Conservation (phyloP, 2,113 vertebrate genomes). For the Chaetodon trifascialis region DNA sequence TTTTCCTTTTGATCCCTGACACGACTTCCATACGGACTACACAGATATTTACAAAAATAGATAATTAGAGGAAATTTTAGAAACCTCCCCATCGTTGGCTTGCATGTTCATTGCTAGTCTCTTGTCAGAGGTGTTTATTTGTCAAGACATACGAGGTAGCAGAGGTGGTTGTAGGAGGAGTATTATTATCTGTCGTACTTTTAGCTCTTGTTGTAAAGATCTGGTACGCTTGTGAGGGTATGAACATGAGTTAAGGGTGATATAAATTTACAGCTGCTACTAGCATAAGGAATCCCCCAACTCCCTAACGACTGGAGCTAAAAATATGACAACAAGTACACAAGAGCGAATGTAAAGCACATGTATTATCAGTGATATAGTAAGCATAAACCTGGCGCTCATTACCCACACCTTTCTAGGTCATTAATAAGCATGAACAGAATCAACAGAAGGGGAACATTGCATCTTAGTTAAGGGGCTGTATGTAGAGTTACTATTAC, state of each 20-base stretch:
- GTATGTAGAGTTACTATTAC: neutral
- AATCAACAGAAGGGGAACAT: neutral
- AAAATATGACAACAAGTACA: conserved; percentile 55
- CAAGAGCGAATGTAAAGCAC: conserved; percentile 27
- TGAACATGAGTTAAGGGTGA: conserved; percentile 29
- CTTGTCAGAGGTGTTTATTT: neutral
- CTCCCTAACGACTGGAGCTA: conserved; percentile 59
- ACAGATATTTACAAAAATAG: conserved; percentile 2
- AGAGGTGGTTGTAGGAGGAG: neutral
- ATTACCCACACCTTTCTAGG: conserved; percentile 56
- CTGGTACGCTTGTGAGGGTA: conserved; percentile 9
- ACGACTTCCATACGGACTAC: conserved; percentile 9
- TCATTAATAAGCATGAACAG: conserved; percentile 33
- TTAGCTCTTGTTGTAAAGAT: conserved; percentile 19
- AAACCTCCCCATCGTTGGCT: neutral
- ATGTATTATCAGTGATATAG: conserved; percentile 52
- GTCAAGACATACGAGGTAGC: neutral
- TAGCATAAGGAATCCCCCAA: conserved; percentile 32
- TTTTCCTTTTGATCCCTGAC: conserved; percentile 21
- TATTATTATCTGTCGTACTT: neutral
- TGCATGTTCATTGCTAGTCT: neutral
- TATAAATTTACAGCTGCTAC: conserved; percentile 36
- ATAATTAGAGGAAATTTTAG: neutral
- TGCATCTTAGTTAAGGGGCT: neutral
- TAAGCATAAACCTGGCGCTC: conserved; percentile 28